These are phyloP conservation scores for Vanessa cardui DNA, from an alignment of 2,888 invertebrate genomes.

Conservation along the genomic window DNA sequence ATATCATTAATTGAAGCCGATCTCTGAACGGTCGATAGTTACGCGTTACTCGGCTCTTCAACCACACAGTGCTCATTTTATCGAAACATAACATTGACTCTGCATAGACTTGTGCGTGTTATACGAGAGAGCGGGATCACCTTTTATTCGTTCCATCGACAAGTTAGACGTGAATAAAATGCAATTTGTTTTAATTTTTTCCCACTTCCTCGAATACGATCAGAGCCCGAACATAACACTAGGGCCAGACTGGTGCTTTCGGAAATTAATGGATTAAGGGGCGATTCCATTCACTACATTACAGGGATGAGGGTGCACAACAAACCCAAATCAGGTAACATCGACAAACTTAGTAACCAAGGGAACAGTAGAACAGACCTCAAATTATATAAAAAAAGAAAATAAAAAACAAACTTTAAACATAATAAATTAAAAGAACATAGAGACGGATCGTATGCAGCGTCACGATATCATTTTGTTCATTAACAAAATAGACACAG, in stretches of 20 bases:
- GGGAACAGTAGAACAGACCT: constrained; percentile 55
- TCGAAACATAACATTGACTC: constrained; percentile 9
- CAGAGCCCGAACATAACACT: constrained; percentile 22
- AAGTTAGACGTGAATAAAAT: not conserved
- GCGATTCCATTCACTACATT: constrained; percentile 46
- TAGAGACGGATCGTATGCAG: constrained; percentile 55
- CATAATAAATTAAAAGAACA: constrained; percentile 48
- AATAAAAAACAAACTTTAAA: constrained; percentile 33
- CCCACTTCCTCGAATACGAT: constrained; percentile 40
- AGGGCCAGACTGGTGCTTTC: constrained; percentile 35
- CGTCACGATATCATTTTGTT: not conserved
- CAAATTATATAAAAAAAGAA: constrained; percentile 52
- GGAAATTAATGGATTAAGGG: constrained; percentile 32
- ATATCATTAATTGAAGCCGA: not conserved
- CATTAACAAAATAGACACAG: not conserved
- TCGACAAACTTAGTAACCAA: constrained; percentile 51
- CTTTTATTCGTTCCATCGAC: not conserved
- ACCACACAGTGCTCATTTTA: constrained; percentile 45
- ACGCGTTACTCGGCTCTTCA: constrained; percentile 46
- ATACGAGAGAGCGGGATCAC: constrained; percentile 40
- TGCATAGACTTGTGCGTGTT: constrained; percentile 25
- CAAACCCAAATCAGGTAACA: constrained; percentile 57
- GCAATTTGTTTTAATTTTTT: constrained; percentile 11
- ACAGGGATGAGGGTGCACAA: constrained; percentile 63
- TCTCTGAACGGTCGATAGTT: not conserved